phyloP scores from a whole-genome alignment of 2,113 vertebrate genomes.

The Phaethon lepturus region DNA sequence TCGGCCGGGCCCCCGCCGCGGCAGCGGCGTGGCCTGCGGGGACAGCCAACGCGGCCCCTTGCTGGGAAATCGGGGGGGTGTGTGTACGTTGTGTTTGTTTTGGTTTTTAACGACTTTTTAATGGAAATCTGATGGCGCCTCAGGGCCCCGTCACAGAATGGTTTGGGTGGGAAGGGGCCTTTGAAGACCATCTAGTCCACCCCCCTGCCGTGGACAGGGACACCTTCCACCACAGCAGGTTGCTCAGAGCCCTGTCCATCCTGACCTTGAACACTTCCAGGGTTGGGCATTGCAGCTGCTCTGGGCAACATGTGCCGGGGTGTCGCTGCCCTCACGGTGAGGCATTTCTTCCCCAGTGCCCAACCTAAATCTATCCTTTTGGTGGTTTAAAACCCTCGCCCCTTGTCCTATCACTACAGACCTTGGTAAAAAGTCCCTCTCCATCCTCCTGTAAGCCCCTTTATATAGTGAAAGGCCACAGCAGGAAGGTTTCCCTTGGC shows the following conservation, averaged over 20 bases:
- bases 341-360: neutral
- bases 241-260: neutral
- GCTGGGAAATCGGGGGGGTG: neutral
- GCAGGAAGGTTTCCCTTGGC: neutral
- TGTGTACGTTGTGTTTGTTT: accelerated
- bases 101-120: accelerated
- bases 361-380: neutral
- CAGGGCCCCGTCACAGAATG: accelerated
- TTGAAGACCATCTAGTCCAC: accelerated
- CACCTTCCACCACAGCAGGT: accelerated
- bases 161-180: neutral
- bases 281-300: neutral
- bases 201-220: accelerated
- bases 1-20: neutral
- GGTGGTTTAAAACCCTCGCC: neutral
- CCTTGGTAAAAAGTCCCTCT: no score
- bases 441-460: neutral
- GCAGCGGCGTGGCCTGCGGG: neutral
- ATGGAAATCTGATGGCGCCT: accelerated
- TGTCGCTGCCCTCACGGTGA: accelerated
- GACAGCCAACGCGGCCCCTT: no score
- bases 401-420: neutral
- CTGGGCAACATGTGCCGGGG: neutral
- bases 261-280: neutral
- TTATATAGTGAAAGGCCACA: neutral